A percentile compares a stretch with the other conserved stretches of the same genome.
These are phyloP conservation scores for Callorhinus ursinus DNA, from an alignment of 2,113 vertebrate species.

Conservation along the genomic window DNA sequence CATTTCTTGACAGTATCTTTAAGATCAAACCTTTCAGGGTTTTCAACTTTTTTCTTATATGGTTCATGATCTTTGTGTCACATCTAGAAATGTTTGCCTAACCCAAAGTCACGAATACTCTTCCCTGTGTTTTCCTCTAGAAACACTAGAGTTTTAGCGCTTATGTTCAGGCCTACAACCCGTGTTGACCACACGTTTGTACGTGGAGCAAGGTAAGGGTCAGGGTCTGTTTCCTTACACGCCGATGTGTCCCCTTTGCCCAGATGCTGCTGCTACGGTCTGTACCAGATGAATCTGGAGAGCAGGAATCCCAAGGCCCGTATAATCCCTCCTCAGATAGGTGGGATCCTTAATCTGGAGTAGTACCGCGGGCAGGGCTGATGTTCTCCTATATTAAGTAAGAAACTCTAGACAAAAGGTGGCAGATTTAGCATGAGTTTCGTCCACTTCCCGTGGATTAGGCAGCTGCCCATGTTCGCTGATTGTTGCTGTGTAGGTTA, in stretches of 20 bases:
- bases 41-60: background rate
- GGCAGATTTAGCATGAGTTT: background rate
- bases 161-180: background rate
- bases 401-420: background rate
- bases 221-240: background rate
- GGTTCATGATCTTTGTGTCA: background rate
- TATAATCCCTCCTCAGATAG: background rate
- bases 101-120: background rate
- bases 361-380: accelerated
- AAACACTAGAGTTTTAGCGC: background rate
- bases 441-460: accelerated
- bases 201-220: accelerated
- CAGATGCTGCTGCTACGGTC: no score
- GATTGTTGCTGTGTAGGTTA: background rate
- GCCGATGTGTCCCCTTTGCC: background rate
- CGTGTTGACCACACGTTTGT: background rate
- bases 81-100: background rate
- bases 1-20: background rate
- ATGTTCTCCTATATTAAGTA: background rate
- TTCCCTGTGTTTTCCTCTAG: background rate
- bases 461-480: background rate
- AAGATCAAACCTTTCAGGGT: background rate
- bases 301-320: background rate
- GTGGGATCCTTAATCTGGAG: background rate
- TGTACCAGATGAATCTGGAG: background rate